phyloP scores from a whole-genome alignment of 2,113 vertebrate species.

The Gymnorhina tibicen region DNA sequence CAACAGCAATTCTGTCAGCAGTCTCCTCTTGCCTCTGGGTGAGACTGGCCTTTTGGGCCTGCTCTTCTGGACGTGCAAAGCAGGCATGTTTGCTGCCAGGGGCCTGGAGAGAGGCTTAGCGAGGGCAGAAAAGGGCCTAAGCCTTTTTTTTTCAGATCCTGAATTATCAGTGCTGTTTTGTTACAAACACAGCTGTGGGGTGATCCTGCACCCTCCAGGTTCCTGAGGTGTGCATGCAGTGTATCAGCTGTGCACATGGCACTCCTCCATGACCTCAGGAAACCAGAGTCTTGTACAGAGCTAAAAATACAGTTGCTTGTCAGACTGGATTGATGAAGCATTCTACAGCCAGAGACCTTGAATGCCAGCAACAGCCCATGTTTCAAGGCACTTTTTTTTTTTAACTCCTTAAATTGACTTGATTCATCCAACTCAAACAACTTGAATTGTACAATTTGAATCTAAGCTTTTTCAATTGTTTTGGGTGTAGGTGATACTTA shows the following conservation, averaged over 20 bases:
- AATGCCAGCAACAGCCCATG: neutral
- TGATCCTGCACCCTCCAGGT: neutral
- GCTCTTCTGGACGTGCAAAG: neutral
- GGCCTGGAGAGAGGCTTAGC: neutral
- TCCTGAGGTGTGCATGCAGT: neutral
- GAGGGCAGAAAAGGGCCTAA: neutral
- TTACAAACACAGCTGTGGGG: neutral
- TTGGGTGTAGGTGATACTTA: neutral
- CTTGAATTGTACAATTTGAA: neutral
- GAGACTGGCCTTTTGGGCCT: constrained; percentile 24
- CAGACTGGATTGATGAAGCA: neutral
- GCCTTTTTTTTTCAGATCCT: neutral
- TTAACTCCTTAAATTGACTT: neutral
- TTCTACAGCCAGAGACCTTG: neutral
- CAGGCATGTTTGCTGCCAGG: neutral
- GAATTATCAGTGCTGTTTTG: neutral
- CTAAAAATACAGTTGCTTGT: constrained; percentile 8
- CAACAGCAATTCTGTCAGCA: neutral
- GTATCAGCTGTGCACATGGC: neutral
- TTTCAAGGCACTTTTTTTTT: neutral
- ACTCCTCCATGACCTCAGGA: neutral
- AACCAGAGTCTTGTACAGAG: neutral
- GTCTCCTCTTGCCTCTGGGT: constrained; percentile 25
- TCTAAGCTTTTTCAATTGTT: neutral
- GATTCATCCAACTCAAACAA: neutral